Conservation (phyloP, 2,113 vertebrate species). For the Strix aluco region DNA sequence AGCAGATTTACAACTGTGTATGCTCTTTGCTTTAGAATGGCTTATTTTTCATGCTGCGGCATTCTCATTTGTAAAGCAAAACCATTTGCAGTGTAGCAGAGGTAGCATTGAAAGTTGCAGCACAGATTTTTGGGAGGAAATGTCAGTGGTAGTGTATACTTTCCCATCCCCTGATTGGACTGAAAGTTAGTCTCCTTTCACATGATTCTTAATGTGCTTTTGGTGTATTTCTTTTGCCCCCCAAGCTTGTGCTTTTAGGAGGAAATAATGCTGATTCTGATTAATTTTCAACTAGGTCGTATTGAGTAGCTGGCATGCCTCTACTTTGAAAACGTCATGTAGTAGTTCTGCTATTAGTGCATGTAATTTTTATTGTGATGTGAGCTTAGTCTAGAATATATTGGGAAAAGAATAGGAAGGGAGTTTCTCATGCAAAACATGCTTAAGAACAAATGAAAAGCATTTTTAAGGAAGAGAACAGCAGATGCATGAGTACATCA, state of each 20-base stretch:
- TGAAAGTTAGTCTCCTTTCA: not conserved
- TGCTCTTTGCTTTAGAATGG: not conserved
- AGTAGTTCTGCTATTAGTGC: not conserved
- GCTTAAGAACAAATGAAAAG: not conserved
- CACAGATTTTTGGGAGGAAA: not conserved
- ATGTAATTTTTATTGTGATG: not conserved
- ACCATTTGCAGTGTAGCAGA: not conserved
- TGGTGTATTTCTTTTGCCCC: not conserved
- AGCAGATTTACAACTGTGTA: not conserved
- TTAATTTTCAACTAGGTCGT: not conserved
- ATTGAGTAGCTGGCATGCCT: not conserved
- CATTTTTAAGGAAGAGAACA: not conserved
- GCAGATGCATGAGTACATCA: not conserved
- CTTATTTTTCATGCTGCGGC: not conserved
- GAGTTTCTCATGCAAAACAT: not conserved
- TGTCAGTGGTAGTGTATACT: not conserved
- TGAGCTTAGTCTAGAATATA: not conserved
- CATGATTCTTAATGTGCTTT: not conserved
- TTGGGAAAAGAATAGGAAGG: not conserved
- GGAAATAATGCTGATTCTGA: not conserved
- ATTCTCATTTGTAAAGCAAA: not conserved
- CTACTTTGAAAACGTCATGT: not conserved
- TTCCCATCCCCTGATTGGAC: not conserved
- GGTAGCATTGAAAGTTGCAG: not conserved
- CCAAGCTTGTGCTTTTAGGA: not conserved